Conservation (phyloP, 2,888 invertebrate species). For the Calameuta filiformis region DNA sequence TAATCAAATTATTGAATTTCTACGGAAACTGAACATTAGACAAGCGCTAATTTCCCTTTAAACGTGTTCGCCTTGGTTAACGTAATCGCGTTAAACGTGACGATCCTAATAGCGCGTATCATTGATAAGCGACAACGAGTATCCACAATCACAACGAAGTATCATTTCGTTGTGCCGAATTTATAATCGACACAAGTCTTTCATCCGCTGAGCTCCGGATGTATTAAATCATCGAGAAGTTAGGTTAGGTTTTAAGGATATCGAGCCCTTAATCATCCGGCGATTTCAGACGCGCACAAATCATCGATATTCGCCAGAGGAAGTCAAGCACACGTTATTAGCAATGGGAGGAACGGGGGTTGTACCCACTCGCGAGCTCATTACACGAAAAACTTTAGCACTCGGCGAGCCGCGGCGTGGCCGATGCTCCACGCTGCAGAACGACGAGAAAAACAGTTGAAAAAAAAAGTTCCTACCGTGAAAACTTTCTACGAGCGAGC, state of each 20-base stretch:
- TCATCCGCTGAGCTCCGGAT: neutral
- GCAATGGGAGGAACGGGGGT: neutral
- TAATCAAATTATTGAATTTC: neutral
- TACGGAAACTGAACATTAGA: no score
- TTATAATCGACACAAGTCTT: neutral
- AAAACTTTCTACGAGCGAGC: slow-evolving; percentile 27
- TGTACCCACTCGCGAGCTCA: slow-evolving; percentile 25
- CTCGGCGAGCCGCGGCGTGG: slow-evolving; percentile 17
- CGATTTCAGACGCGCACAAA: neutral
- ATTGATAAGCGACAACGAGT: neutral
- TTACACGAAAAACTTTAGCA: slow-evolving; percentile 36
- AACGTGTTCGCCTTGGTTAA: neutral
- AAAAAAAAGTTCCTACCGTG: neutral
- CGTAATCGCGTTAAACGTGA: neutral
- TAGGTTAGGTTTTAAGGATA: neutral
- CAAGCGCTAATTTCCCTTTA: neutral
- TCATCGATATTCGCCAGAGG: slow-evolving; percentile 1
- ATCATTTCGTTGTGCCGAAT: neutral
- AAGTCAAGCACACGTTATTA: neutral
- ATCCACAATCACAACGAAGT: no score
- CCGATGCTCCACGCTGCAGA: slow-evolving; percentile 12
- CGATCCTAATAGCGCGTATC: neutral
- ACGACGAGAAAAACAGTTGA: neutral
- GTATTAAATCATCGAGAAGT: neutral
- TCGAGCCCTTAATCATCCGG: neutral